Conservation (phyloP, 2,113 vertebrate genomes). For the Leucopternis melanops region DNA sequence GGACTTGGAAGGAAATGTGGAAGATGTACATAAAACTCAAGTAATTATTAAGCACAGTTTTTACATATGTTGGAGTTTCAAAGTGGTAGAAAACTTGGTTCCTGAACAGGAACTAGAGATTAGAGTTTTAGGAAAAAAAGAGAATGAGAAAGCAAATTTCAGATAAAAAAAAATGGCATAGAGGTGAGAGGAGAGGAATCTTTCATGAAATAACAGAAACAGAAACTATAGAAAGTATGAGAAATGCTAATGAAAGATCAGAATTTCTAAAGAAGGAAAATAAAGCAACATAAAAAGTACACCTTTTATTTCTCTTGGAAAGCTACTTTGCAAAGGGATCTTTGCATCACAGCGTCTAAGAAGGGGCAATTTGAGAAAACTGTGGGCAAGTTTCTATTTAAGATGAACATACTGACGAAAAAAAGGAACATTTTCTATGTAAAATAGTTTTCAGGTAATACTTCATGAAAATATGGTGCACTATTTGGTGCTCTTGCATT, state of each 20-base stretch:
- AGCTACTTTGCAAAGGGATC: background rate
- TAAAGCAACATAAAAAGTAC: background rate
- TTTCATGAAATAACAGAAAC: background rate
- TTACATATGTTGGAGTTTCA: background rate
- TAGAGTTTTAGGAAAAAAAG: background rate
- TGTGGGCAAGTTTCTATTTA: background rate
- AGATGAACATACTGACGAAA: background rate
- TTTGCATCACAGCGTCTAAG: background rate
- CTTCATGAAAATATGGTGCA: background rate
- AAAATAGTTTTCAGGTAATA: background rate
- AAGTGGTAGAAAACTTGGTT: background rate
- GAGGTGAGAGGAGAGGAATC: background rate
- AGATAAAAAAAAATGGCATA: background rate
- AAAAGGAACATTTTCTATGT: background rate
- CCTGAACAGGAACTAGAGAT: background rate
- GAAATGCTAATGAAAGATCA: background rate
- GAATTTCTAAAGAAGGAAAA: background rate
- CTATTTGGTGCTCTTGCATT: background rate
- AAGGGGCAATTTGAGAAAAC: background rate
- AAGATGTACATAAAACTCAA: background rate
- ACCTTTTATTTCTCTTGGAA: background rate
- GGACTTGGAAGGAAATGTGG: constrained; percentile 1
- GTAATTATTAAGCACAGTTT: background rate
- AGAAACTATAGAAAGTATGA: background rate
- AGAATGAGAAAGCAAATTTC: background rate